These are phyloP conservation scores for Oncopodura yosiiana DNA, from an alignment of 1,140 invertebrate species.

Conservation along the genomic window DNA sequence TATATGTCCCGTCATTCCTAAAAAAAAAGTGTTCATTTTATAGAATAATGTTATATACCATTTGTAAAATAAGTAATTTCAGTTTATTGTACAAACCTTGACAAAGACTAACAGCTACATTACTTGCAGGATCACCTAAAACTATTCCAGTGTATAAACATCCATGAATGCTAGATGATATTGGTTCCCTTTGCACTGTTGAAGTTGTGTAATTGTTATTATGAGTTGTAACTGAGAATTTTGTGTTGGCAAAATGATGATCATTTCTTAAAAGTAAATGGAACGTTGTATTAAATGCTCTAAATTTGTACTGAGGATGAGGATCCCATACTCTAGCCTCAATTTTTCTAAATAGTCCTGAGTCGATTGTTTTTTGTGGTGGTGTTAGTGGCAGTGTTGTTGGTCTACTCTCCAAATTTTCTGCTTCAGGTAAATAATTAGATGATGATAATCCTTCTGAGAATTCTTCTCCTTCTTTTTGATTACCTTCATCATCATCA, in stretches of 20 bases:
- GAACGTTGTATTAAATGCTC: conserved; percentile 50
- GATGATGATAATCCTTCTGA: background rate
- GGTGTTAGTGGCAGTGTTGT: background rate
- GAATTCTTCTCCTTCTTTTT: background rate
- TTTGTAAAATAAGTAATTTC: background rate
- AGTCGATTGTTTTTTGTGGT: no score
- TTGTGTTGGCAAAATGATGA: conserved; percentile 2
- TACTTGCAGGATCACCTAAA: conserved; percentile 52
- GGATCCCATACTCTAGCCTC: conserved; percentile 54
- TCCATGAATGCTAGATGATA: conserved; percentile 40
- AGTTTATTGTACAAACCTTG: conserved; percentile 60
- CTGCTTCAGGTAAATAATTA: background rate
- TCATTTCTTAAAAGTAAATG: conserved; percentile 47
- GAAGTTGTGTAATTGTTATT: background rate
- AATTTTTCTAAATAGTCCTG: conserved; percentile 17
- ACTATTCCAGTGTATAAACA: conserved; percentile 62
- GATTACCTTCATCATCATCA: background rate
- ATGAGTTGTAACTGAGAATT: background rate
- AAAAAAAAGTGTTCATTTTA: background rate
- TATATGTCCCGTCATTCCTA: conserved; percentile 49
- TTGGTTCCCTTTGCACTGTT: background rate
- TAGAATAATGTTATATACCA: conserved; percentile 3
- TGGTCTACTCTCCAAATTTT: background rate
- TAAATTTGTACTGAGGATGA: conserved; percentile 58
- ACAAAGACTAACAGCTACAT: conserved; percentile 60